Evolutionary conservation across 37 sponge, comb jelly and placozoan genomes (phyloP).

Genomic region (Halichondria panicea): DNA sequence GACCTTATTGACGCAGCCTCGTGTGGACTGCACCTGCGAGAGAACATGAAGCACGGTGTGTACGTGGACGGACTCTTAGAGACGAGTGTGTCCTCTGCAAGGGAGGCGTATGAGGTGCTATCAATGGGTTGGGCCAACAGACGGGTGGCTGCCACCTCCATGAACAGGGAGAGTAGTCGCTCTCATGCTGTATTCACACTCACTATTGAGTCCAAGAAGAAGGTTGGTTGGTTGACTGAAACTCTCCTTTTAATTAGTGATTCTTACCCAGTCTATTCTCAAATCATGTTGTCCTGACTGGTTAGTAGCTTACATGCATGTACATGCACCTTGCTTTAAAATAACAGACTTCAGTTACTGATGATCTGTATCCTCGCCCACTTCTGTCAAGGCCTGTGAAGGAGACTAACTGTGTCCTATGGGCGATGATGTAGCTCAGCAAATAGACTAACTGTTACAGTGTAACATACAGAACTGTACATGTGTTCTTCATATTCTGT

Average conservation of each 20-base stretch:
- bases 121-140: conserved; percentile 73
- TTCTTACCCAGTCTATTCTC: background rate
- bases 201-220: conserved; percentile 81
- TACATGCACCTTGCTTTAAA: background rate
- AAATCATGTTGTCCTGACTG: background rate
- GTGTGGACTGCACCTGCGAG: conserved; percentile 65
- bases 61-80: conserved; percentile 85
- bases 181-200: conserved; percentile 91
- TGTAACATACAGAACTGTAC: too few relatives aligned
- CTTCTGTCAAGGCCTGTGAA: too few relatives aligned
- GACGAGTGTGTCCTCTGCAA: conserved; percentile 58
- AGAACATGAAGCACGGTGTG: conserved; percentile 85
- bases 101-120: conserved; percentile 82
- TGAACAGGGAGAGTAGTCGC: conserved; percentile 92
- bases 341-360: too few relatives aligned
- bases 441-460: too few relatives aligned
- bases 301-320: too few relatives aligned
- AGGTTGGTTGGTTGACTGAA: conserved; percentile 3
- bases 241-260: background rate
- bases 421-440: too few relatives aligned
- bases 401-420: too few relatives aligned
- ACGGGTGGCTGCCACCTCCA: conserved; percentile 84
- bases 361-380: too few relatives aligned
- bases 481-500: too few relatives aligned
- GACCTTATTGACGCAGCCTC: conserved; percentile 80